These are phyloP conservation scores for Xenus cinereus DNA, from an alignment of 2,113 vertebrate species.

Conservation along the genomic window DNA sequence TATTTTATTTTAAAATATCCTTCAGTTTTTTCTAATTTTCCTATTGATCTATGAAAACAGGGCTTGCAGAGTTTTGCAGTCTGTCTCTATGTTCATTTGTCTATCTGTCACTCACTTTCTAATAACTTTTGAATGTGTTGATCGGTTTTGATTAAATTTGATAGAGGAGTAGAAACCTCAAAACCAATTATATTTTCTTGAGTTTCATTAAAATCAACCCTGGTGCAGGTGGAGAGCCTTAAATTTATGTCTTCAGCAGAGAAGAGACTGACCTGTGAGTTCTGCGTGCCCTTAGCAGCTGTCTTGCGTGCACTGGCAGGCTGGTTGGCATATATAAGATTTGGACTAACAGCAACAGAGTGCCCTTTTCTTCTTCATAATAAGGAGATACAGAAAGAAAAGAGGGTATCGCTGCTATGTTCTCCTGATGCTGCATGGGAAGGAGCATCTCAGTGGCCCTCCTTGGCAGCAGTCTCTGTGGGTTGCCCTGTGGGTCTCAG, in stretches of 20 bases:
- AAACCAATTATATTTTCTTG: neutral
- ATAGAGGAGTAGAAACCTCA: neutral
- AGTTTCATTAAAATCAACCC: neutral
- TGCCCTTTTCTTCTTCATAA: neutral
- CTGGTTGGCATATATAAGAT: fast-evolving
- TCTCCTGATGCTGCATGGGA: neutral
- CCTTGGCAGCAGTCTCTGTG: neutral
- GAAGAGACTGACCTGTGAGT: neutral
- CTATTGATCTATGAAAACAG: neutral
- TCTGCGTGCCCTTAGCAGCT: neutral
- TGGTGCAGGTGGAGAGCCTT: neutral
- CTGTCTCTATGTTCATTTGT: neutral
- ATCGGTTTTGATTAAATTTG: neutral
- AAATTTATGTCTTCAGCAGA: neutral
- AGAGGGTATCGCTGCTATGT: neutral
- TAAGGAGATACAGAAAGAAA: neutral
- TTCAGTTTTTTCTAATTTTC: neutral
- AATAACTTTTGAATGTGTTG: neutral
- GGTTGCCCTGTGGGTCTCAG: neutral
- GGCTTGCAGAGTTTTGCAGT: neutral
- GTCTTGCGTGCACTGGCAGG: neutral
- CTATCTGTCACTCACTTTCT: neutral
- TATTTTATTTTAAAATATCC: neutral
- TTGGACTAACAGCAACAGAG: neutral
- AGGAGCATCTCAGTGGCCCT: neutral